Evolutionary conservation across 2,113 vertebrate genomes (phyloP).

Genomic region (Danio rerio): GRCz12tu NC_133183.1:61494501-61495000

Average conservation of each 20-base stretch:
- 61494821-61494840: constrained; percentile 4
- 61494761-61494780: neutral
- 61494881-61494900: constrained; percentile 26
- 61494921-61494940: constrained; percentile 36
- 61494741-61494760: neutral
- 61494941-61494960: neutral
- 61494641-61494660: constrained; percentile 2
- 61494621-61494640: neutral
- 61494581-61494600: neutral
- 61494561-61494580: neutral
- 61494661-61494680: too few relatives aligned
- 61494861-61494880: constrained; percentile 7
- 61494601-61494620: too few relatives aligned
- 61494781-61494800: constrained; percentile 38
- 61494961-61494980: neutral
- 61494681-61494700: constrained; percentile 6
- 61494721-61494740: neutral
- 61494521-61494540: constrained; percentile 1
- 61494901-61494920: constrained; percentile 36
- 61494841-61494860: constrained; percentile 47
- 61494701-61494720: constrained; percentile 7
- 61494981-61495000: constrained; percentile 20
- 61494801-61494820: constrained; percentile 27
- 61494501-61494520: constrained; percentile 18
- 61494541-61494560: neutral